Percentiles rank a stretch among this genome's conserved stretches.
These are phyloP conservation scores for Phycodurus eques DNA, from an alignment of 2,113 vertebrate genomes.

Conservation along the genomic window DNA sequence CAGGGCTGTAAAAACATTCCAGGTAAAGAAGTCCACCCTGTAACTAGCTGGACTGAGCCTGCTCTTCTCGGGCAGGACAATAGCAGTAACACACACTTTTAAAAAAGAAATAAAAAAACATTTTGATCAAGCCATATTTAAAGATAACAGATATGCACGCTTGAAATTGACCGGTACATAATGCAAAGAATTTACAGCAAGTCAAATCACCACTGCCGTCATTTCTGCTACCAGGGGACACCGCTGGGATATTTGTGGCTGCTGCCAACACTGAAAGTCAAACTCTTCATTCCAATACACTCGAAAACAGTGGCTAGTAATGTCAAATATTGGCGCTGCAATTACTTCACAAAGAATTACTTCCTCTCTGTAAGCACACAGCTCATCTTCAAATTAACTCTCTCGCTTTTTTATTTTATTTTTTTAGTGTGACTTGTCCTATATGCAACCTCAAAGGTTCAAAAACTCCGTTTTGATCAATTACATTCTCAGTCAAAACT, in stretches of 20 bases:
- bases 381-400: not conserved
- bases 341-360: not conserved
- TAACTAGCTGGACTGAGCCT: not conserved
- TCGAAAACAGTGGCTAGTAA: not conserved
- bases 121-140: conserved; percentile 7
- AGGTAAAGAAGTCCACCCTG: conserved; percentile 4
- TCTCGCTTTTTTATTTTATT: not conserved
- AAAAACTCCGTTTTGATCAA: conserved; percentile 11
- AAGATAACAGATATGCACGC: conserved; percentile 37
- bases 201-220: not conserved
- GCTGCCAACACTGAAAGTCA: not conserved
- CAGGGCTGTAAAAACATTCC: conserved; percentile 26
- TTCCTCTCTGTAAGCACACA: not conserved
- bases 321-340: not conserved
- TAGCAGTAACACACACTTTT: not conserved
- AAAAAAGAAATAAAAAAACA: too few species aligned
- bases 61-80: conserved; percentile 14
- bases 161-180: conserved; percentile 23
- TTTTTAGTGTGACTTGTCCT: not conserved
- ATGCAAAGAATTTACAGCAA: conserved; percentile 43
- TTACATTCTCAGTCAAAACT: conserved; percentile 34
- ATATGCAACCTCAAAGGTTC: not conserved
- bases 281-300: not conserved
- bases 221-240: too few species aligned
- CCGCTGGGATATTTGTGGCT: not conserved